Conservation (phyloP, 2,797 vertebrate species). For the Melanotaenia boesemani region DNA sequence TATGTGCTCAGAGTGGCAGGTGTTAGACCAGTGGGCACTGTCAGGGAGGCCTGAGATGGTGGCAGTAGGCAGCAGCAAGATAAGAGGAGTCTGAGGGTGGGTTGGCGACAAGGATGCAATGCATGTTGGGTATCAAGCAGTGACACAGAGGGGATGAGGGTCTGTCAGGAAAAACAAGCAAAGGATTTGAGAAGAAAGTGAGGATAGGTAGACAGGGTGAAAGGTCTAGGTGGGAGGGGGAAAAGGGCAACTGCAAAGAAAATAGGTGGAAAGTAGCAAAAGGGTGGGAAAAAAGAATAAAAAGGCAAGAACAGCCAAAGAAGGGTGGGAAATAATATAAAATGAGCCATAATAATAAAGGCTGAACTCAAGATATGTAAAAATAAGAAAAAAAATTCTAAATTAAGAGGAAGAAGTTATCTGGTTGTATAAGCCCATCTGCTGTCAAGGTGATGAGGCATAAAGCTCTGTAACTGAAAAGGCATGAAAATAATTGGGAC, state of each 20-base stretch:
- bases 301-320: not conserved
- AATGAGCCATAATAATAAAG: not conserved
- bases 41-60: constrained; percentile 31
- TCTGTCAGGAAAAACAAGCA: constrained; percentile 30
- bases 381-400: constrained; percentile 2
- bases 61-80: constrained; percentile 48
- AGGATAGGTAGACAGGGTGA: constrained; percentile 28
- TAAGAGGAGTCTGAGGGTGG: constrained; percentile 25
- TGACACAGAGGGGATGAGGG: constrained; percentile 19
- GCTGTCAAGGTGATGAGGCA: constrained; percentile 56
- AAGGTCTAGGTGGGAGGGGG: constrained; percentile 22
- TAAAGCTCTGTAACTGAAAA: constrained; percentile 54
- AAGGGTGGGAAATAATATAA: not conserved
- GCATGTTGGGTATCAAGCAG: constrained; percentile 51
- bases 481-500: constrained; percentile 60
- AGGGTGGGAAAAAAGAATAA: not conserved
- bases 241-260: constrained; percentile 4
- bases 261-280: not conserved
- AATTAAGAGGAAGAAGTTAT: not conserved
- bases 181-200: not conserved
- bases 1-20: constrained; percentile 51
- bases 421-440: constrained; percentile 29
- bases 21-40: constrained; percentile 58
- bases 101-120: constrained; percentile 26
- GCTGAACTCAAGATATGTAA: not conserved